phyloP scores from a whole-genome alignment of 2,113 vertebrate genomes.

The Cromileptes altivelis region DNA sequence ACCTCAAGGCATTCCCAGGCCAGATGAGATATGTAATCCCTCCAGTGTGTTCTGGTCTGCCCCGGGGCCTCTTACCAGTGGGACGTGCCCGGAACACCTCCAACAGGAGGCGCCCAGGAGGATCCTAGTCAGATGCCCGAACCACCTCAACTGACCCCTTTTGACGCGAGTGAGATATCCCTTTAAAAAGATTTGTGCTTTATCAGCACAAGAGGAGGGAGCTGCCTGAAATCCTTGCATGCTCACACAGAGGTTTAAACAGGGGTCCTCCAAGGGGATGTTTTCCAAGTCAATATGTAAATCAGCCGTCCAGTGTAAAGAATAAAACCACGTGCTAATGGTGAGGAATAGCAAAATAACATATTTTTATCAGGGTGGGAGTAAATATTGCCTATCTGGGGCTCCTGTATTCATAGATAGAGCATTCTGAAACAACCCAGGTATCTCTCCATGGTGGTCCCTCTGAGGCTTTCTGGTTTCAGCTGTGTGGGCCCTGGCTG shows the following conservation, averaged over 20 bases:
- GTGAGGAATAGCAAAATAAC: constrained; percentile 34
- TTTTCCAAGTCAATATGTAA: constrained; percentile 48
- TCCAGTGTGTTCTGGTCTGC: no score
- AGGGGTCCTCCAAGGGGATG: background rate
- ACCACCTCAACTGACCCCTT: no score
- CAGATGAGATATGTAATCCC: no score
- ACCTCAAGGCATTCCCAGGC: no score
- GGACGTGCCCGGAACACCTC: no score
- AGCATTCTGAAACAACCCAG: constrained; percentile 37
- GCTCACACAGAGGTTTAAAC: background rate
- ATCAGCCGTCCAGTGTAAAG: constrained; percentile 42
- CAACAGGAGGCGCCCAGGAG: no score
- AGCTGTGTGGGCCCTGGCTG: constrained; percentile 59
- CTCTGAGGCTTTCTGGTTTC: constrained; percentile 54
- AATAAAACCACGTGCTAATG: constrained; percentile 51
- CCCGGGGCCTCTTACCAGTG: no score
- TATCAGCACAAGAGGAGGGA: no score
- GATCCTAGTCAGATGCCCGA: no score
- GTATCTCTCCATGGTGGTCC: constrained; percentile 64
- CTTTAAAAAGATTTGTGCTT: no score
- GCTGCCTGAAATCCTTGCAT: no score
- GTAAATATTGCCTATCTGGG: constrained; percentile 51
- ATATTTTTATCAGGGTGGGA: constrained; percentile 52
- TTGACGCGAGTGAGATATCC: no score
- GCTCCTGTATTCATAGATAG: constrained; percentile 56